Evolutionary conservation across 37 sponge, comb jelly and placozoan genomes (phyloP), one percentile per base, ranked within the genome.

Genomic region (Beroe ovata): DNA sequence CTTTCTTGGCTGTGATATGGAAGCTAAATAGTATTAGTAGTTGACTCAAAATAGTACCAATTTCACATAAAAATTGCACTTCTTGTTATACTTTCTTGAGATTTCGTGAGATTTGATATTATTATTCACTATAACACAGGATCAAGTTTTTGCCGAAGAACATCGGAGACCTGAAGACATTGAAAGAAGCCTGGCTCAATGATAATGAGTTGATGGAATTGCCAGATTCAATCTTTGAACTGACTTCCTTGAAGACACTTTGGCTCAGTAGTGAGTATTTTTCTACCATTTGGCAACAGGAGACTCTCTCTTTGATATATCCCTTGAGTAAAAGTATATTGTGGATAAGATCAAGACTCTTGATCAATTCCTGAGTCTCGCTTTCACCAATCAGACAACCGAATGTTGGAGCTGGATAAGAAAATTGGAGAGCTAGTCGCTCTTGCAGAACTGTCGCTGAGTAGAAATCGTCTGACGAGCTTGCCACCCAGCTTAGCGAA

Each of bases 131-230:
- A n/a, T n/a, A n/a, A 47, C 6, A 47, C 84, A 77, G 47, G 28
- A 77, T 77, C 41, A 77, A 77, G 38, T 77, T 77, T 40, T 25
- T 77, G 28, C 84, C 84, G 47, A 42, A 77, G 54, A 77, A 77
- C 21, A 77, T 77, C 41, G 84, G 84, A 4, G 54, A 77, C 16
- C 22, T 77, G 41, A 36, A 36, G 21, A 77, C 20, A 23, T 35
- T 77, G 26, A 36, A 77, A 77, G 84, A 77, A 41, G 84, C 84
- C 6, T 77, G 84, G 84, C 47, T 77, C 18, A 77, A 77, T 77
- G 84, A 77, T 36, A 77, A 77, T 25, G 36, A 77, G 16, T 18
- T 77, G 8, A 39, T 30, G 33, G 54, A 77, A 42, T 1, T 77
- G n/a, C 84, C 84, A 21, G 84, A 77, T 8, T 77, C 84, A n/a